Evolutionary conservation across 2,113 vertebrate genomes (phyloP).

Genomic region (Amia ocellicauda): DNA sequence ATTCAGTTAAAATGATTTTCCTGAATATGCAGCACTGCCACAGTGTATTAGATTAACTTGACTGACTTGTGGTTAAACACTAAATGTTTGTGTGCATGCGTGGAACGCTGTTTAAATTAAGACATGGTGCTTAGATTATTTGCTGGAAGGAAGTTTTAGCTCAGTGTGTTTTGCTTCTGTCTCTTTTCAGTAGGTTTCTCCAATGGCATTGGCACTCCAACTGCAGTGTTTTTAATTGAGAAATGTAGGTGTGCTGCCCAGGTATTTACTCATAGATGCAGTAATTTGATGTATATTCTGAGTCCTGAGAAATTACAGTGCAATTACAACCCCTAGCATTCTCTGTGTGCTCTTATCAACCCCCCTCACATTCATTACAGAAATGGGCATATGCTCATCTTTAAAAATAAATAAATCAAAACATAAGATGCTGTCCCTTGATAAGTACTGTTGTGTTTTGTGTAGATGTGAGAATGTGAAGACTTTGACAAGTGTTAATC

Average conservation of each 20-base stretch:
- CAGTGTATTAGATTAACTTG: constrained; percentile 38
- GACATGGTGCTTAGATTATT: constrained; percentile 38
- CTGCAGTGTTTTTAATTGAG: too few species aligned
- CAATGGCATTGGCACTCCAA: too few species aligned
- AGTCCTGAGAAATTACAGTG: too few species aligned
- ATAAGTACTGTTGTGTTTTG: too few species aligned
- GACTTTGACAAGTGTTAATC: background rate
- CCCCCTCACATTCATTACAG: background rate
- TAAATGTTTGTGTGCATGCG: constrained; percentile 30
- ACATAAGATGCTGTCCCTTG: background rate
- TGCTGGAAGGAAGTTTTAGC: constrained; percentile 9
- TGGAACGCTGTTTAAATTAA: constrained; percentile 31
- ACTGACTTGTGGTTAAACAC: constrained; percentile 33
- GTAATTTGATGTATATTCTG: too few species aligned
- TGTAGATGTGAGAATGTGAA: background rate
- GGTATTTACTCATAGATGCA: too few species aligned
- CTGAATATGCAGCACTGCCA: constrained; percentile 35
- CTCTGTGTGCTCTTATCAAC: background rate
- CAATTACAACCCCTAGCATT: background rate
- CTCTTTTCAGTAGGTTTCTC: too few species aligned
- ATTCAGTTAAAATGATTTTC: constrained; percentile 41
- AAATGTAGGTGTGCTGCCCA: too few species aligned
- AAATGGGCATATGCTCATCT: background rate
- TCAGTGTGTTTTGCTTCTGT: too few species aligned
- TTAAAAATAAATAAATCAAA: too few species aligned